Evolutionary conservation across 2,888 invertebrate species (phyloP).

Genomic region (Watsonalla binaria): DNA sequence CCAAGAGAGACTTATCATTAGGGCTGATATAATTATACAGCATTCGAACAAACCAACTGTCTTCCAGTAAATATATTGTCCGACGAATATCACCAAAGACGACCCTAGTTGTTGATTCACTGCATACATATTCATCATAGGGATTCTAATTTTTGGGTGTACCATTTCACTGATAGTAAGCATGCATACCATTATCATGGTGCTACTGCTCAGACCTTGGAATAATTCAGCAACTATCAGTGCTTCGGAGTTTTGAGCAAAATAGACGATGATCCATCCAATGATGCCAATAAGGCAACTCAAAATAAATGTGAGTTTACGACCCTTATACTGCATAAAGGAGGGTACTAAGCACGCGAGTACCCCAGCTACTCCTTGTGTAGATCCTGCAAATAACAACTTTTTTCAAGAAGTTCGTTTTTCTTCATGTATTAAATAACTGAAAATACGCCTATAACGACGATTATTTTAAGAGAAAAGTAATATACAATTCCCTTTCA

Average conservation of each 20-base stretch:
- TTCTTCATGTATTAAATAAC: too few species aligned
- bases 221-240: not conserved
- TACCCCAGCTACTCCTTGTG: not conserved
- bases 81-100: not conserved
- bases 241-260: not conserved
- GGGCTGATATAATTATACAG: not conserved
- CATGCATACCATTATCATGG: not conserved
- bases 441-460: too few species aligned
- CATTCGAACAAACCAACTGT: not conserved
- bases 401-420: too few species aligned
- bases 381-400: not conserved
- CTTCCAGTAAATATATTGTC: not conserved
- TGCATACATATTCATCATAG: not conserved
- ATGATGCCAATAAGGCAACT: not conserved
- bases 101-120: not conserved
- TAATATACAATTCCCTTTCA: too few species aligned
- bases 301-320: not conserved
- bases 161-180: conserved; percentile 2
- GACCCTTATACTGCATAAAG: not conserved
- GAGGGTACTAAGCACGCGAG: not conserved
- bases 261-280: not conserved
- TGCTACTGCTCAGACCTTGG: not conserved
- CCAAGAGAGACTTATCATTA: not conserved
- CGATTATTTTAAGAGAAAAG: too few species aligned
- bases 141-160: not conserved